Evolutionary conservation across 2,113 vertebrate species (phyloP).

Genomic region (Ochotona curzoniae): DNA sequence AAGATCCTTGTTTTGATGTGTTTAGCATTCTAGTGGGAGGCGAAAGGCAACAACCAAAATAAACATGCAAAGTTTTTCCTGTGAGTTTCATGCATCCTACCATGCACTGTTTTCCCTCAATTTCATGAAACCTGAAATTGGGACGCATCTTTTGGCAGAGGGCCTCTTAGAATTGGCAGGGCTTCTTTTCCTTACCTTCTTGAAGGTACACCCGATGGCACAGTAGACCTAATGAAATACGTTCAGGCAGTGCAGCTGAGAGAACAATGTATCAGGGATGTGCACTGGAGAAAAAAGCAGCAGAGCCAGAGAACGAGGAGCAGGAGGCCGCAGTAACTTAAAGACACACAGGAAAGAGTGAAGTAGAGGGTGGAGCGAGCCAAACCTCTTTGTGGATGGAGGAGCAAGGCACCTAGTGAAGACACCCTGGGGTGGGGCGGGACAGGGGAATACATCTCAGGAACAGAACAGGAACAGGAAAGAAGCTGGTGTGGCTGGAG

Average conservation of each 20-base stretch:
- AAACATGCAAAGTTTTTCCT: background rate
- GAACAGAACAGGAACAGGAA: too few species aligned
- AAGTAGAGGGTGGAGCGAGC: too few species aligned
- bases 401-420: too few species aligned
- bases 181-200: background rate
- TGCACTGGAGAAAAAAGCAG: background rate
- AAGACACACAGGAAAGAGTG: background rate
- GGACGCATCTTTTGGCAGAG: background rate
- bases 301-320: background rate
- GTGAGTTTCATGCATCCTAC: constrained; percentile 6
- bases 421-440: too few species aligned
- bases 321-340: background rate
- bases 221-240: background rate
- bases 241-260: background rate
- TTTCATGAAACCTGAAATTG: constrained; percentile 8
- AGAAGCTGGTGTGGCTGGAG: too few species aligned
- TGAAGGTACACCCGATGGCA: background rate
- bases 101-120: background rate
- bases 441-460: background rate
- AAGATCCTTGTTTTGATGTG: background rate
- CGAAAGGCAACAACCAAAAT: background rate
- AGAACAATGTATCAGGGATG: background rate
- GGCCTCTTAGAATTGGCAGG: background rate
- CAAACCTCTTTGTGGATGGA: too few species aligned
- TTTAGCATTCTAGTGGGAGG: background rate